Percentiles rank a stretch among this genome's conserved stretches.
These are phyloP conservation scores for Tiliqua scincoides DNA, from an alignment of 2,113 vertebrate species.

Conservation along the genomic window DNA sequence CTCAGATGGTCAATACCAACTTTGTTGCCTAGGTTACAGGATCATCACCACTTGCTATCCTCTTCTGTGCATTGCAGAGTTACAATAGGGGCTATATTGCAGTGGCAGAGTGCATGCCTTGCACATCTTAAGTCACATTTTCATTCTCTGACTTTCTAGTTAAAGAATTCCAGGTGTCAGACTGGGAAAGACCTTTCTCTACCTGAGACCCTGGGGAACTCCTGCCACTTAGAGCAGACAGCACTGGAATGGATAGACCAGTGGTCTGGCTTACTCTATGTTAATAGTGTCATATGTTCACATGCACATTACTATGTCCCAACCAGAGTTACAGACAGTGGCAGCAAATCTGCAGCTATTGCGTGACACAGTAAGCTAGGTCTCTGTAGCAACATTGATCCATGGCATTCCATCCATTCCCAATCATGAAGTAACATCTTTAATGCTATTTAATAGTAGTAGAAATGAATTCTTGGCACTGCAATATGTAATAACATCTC, in stretches of 20 bases:
- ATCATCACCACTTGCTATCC: no score
- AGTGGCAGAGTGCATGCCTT: neutral
- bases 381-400: neutral
- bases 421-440: neutral
- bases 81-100: no score
- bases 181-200: neutral
- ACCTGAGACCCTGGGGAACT: neutral
- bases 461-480: slow-evolving; percentile 55
- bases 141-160: neutral
- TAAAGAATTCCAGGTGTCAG: neutral
- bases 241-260: neutral
- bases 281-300: neutral
- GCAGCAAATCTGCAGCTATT: neutral
- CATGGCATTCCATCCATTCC: neutral
- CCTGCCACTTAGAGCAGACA: neutral
- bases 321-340: neutral
- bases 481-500: slow-evolving; percentile 54
- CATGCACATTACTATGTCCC: neutral
- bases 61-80: no score
- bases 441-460: slow-evolving; percentile 53
- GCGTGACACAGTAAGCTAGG: neutral
- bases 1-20: no score
- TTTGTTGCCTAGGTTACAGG: no score
- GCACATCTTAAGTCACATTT: neutral
- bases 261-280: no score